These are phyloP conservation scores for Heteromyza rotundicornis DNA, from an alignment of 2,888 invertebrate species.

Conservation along the genomic window DNA sequence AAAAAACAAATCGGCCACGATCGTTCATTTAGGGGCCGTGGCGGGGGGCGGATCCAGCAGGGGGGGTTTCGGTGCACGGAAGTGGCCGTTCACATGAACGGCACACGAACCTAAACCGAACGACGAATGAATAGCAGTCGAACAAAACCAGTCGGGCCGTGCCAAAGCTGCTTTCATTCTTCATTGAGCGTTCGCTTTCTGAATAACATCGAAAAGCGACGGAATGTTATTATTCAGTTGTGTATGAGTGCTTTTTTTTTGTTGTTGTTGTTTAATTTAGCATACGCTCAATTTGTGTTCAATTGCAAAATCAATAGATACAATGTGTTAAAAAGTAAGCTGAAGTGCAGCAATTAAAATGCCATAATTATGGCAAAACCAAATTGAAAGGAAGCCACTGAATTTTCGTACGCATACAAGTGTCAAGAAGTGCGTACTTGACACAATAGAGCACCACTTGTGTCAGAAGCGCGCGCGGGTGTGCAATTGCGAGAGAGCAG, in stretches of 20 bases:
- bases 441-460: too few species aligned
- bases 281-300: neutral
- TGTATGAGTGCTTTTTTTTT: conserved; percentile 23
- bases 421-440: too few species aligned
- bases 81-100: too few species aligned
- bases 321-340: too few species aligned
- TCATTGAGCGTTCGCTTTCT: conserved; percentile 44
- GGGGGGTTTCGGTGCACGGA: too few species aligned
- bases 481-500: too few species aligned
- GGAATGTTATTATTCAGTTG: conserved; percentile 27
- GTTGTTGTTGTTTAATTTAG: conserved; percentile 31
- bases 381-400: neutral
- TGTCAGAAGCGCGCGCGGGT: too few species aligned
- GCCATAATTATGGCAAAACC: neutral
- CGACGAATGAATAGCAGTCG: too few species aligned
- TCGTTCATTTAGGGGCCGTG: neutral
- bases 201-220: conserved; percentile 47
- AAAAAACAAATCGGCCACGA: neutral
- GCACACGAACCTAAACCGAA: too few species aligned
- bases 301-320: too few species aligned
- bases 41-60: neutral
- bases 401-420: too few species aligned
- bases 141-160: conserved; percentile 17
- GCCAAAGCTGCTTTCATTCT: conserved; percentile 43
- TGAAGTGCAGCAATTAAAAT: conserved; percentile 12